These are phyloP conservation scores for Acleris literana DNA, from an alignment of 2,888 invertebrate species.

Conservation along the genomic window DNA sequence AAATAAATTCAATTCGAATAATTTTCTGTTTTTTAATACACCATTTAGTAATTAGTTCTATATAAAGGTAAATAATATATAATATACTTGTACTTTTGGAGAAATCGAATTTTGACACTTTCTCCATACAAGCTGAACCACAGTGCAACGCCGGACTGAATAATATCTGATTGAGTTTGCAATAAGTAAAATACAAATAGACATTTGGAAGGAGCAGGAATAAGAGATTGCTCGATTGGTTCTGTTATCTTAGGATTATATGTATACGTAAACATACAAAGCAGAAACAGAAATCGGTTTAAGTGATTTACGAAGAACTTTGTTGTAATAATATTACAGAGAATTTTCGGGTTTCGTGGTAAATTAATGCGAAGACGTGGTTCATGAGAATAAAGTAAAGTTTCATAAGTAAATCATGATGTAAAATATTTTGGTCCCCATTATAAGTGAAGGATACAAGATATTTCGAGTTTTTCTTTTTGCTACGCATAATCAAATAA, in stretches of 20 bases:
- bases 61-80: no score
- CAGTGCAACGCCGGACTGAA: slow-evolving; percentile 13
- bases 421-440: slow-evolving; percentile 62
- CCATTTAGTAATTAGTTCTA: no score
- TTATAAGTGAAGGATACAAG: slow-evolving; percentile 74
- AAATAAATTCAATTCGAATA: no score
- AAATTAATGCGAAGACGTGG: slow-evolving; percentile 37
- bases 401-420: slow-evolving; percentile 59
- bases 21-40: no score
- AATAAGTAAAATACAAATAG: slow-evolving; percentile 16
- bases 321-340: slow-evolving; percentile 21
- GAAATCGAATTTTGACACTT: no score
- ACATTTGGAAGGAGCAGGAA: slow-evolving; percentile 13
- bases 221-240: background rate
- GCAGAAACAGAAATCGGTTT: slow-evolving; percentile 24
- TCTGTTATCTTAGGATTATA: slow-evolving; percentile 13
- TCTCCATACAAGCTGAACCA: no score
- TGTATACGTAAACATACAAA: slow-evolving; percentile 11
- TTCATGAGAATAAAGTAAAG: slow-evolving; percentile 53
- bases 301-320: slow-evolving; percentile 24
- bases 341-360: slow-evolving; percentile 20
- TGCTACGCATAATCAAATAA: slow-evolving; percentile 79
- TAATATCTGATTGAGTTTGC: slow-evolving; percentile 23
- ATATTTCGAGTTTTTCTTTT: slow-evolving; percentile 69
- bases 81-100: no score